Conservation (phyloP, 2,113 vertebrate genomes). For the Cheirogaleus medius region DNA sequence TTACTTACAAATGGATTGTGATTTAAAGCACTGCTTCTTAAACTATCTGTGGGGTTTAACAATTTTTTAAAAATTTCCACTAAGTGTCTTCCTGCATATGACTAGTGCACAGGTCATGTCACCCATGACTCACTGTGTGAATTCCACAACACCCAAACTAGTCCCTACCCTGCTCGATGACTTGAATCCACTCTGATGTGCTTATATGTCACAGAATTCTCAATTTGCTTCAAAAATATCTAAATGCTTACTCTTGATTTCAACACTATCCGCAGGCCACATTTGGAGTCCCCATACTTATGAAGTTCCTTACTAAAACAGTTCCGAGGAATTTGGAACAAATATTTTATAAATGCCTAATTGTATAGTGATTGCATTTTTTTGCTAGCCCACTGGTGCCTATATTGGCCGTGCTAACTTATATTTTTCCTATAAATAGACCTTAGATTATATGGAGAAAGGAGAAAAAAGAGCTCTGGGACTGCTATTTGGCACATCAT, state of each 20-base stretch:
- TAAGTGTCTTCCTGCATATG: background rate
- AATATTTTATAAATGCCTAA: background rate
- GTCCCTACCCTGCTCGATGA: background rate
- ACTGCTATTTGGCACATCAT: background rate
- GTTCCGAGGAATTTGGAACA: conserved; percentile 12
- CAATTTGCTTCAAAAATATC: background rate
- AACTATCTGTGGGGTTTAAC: background rate
- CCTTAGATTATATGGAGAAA: background rate
- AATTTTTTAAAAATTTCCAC: background rate
- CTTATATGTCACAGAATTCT: background rate
- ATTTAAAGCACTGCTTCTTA: background rate
- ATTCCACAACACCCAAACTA: background rate
- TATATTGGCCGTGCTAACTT: background rate
- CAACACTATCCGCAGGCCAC: background rate
- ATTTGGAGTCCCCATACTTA: background rate
- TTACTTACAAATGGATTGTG: background rate
- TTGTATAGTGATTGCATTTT: background rate
- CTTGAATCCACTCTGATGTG: background rate
- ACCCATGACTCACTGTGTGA: background rate
- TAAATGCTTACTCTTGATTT: background rate
- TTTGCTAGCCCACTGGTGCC: background rate
- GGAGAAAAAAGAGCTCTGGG: background rate
- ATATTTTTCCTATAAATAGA: conserved; percentile 40
- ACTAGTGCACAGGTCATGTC: background rate
- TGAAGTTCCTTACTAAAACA: background rate